A percentile compares a stretch with the other conserved stretches of the same genome.
These are phyloP conservation scores for Margaritifera margaritifera DNA, from an alignment of 2,888 invertebrate genomes.

Conservation along the genomic window DNA sequence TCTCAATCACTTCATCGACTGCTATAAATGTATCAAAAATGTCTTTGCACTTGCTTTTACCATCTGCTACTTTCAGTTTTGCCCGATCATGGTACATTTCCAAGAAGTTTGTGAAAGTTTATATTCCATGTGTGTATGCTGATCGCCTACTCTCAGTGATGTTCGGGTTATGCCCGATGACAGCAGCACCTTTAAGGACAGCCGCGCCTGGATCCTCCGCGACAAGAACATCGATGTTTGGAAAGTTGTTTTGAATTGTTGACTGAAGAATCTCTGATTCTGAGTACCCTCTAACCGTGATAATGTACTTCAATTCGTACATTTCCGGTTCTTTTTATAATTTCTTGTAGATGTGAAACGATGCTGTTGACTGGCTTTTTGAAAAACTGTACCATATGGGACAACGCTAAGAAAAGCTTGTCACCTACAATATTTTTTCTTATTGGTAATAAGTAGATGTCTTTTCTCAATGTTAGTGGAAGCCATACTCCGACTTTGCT, in stretches of 20 bases:
- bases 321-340: neutral
- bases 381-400: slow-evolving; percentile 4
- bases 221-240: neutral
- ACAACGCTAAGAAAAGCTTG: slow-evolving; percentile 12
- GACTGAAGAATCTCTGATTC: slow-evolving; percentile 11
- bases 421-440: slow-evolving; percentile 5
- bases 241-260: slow-evolving; percentile 6
- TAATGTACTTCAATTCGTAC: neutral
- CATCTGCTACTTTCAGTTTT: neutral
- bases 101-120: neutral
- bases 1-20: slow-evolving; percentile 3
- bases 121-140: slow-evolving; percentile 10
- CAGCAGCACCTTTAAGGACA: slow-evolving; percentile 13
- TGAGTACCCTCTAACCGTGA: slow-evolving; percentile 17
- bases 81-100: neutral
- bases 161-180: slow-evolving; percentile 4
- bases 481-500: slow-evolving; percentile 11
- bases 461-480: slow-evolving; percentile 6
- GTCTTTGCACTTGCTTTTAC: neutral
- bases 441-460: neutral
- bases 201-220: slow-evolving; percentile 9
- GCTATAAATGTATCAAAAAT: slow-evolving; percentile 2
- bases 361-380: slow-evolving; percentile 3
- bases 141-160: neutral
- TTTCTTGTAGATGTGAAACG: slow-evolving; percentile 7